Evolutionary conservation across 2,113 vertebrate species (phyloP), one percentile per base, ranked within the genome.

Genomic region (Ceyx cyanopectus): DNA sequence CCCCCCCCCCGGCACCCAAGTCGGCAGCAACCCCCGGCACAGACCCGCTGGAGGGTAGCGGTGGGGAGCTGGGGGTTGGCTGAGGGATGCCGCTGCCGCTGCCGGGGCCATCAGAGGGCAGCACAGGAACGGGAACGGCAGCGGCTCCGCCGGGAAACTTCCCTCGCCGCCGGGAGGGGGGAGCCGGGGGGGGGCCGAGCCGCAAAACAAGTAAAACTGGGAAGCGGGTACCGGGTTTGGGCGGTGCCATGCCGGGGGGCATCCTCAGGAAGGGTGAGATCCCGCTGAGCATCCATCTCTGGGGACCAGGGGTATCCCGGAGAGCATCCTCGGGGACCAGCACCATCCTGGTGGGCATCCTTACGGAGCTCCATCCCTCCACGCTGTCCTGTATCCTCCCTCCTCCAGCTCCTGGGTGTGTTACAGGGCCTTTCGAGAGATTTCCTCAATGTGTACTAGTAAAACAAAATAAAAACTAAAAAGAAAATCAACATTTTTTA

Each of bases 401-500:
- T 62, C 23, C 10, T 6, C 34, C 60, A 40, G 60, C 34, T 40
- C 60, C 60, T 17, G 23, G 34, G 34, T 16, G 34, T 26, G 34
- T 26, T 40, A 24, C 23, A 8, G 41, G 41, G 41, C 40, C 14
- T 30, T 46, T 12, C 15, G 7, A 24, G 65, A 23, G 43, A 12
- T 16, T 46, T 23, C 30, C 22, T 48, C n/a, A 26, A 30, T 15
- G 21, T 13, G 12, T 7, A 8, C 22, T 16, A 48, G 43, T 17
- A 8, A 48, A 67, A 48, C 22, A 48, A 32, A 24, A n/a, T n/a
- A 10, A 27, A 27, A 18, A 9, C 43, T 9, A 13, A 14, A 29
- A 43, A 20, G 14, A 98, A 98, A 98, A 98, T 97, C 40, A 29
- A 1, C 51, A 5, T 50, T 23, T 23, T 23, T 19, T 1, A 40